Evolutionary conservation across 2,888 invertebrate species (phyloP), one percentile per base, ranked within the genome.

Genomic region (Machimus atricapillus): DNA sequence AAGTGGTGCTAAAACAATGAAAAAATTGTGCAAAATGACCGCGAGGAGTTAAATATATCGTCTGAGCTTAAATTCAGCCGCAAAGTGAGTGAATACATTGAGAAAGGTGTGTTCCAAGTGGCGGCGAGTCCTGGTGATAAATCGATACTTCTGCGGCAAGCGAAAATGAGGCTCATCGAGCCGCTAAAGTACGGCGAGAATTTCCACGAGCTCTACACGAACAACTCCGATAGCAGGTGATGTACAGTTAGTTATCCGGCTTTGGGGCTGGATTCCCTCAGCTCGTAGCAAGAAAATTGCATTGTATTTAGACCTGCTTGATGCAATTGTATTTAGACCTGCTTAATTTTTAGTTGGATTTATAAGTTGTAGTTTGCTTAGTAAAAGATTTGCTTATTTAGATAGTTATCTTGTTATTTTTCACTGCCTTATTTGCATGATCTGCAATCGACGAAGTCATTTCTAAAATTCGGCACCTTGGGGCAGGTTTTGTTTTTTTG

Each of bases 101-200:
- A 83, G n/a, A 73, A 43, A 58, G 27, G n/a, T 83, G 58, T 83
- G 73, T 9, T 83, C 34, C 5, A 16, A 23, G 9, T 31, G 5
- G 19, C 16, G 73, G 6, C 40, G 19, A 8, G 1, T 12, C 19
- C 34, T 83, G 73, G 73, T 66, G 85, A 74, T 2, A 85, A 85
- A 85, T 85, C 85, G 74, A 85, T 85, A 74, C 14, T 9, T n/a
- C 27, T 19, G 77, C 31, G 56, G 16, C 74, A 40, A 7, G 12
- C 12, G 16, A 81, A 81, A 86, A 89, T 93, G 89, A 92, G 92
- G 66, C 89, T 92, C 87, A 90, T 92, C 83, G 92, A 92, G 90
- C 92, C 93, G 43, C 89, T 91, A 52, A 92, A 92, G 90, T 93
- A 93, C 90, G 93, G 93, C 83, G 93, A 92, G 90, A 90, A 93